Evolutionary conservation across 1,140 invertebrate species (phyloP).

Genomic region (Euura saliciscinereae): DNA sequence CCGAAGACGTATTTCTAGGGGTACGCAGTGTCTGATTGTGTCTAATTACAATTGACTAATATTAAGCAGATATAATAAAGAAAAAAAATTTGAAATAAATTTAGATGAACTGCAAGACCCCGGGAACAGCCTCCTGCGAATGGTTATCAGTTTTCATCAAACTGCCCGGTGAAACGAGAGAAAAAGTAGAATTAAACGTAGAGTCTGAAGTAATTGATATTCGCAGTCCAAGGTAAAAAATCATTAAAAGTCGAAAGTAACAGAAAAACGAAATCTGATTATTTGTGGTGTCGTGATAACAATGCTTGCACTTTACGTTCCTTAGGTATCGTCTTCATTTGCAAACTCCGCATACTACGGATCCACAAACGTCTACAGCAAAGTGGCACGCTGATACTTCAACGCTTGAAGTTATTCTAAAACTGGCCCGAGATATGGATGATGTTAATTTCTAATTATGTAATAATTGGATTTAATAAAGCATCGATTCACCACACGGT

Average conservation of each 20-base stretch:
- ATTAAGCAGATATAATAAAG: not conserved
- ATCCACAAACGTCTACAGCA: slow-evolving; percentile 79
- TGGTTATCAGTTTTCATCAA: slow-evolving; percentile 78
- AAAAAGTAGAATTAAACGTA: slow-evolving; percentile 73
- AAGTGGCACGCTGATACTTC: slow-evolving; percentile 75
- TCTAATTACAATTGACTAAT: slow-evolving; percentile 10
- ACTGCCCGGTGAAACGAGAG: slow-evolving; percentile 72
- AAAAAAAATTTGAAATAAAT: not conserved
- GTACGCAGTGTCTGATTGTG: slow-evolving; percentile 60
- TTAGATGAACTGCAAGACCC: slow-evolving; percentile 86
- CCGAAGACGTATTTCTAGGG: slow-evolving; percentile 86
- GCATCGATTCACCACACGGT: too few relatives aligned
- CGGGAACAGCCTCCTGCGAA: slow-evolving; percentile 83
- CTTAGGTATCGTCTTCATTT: slow-evolving; percentile 71
- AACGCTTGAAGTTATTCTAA: slow-evolving; percentile 72
- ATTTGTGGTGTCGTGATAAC: too few relatives aligned
- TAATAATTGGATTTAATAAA: too few relatives aligned
- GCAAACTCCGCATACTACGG: slow-evolving; percentile 77
- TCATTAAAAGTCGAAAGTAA: slow-evolving; percentile 16
- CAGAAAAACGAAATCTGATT: too few relatives aligned
- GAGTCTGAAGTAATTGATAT: slow-evolving; percentile 72
- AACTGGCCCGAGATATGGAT: slow-evolving; percentile 78
- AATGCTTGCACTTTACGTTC: slow-evolving; percentile 13
- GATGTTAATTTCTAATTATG: slow-evolving; percentile 80
- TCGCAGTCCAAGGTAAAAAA: slow-evolving; percentile 59